Base-by-base conservation (phyloP, 2,888 invertebrate genomes). In the Oscheius sp. region DNA sequence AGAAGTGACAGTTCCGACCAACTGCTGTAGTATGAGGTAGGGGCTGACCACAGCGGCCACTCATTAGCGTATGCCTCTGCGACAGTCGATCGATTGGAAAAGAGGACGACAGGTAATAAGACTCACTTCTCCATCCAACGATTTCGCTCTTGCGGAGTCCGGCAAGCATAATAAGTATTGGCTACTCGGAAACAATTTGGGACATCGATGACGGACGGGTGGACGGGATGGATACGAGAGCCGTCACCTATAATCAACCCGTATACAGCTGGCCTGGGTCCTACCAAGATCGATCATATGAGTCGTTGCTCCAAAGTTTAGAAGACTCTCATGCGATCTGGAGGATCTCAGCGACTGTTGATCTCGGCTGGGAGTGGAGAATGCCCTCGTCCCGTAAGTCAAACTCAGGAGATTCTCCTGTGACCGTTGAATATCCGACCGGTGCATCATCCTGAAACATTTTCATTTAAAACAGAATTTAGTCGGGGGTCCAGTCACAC, bases 61-160 rank as follows among this genome's bases (percentile, higher is more conserved):
- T 66, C 66, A 66, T 66, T 66, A 66, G 63, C 43, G 21, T 12
- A 18, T 18, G 27, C 49, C 61, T 6, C n/a, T 13, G 29, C 23
- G 66, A 66, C 66, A 52, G 66, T 66, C 66, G 52, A 66, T 66
- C 66, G 66, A 66, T 66, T 29, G 52, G 45, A 41, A 16, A 23
- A 25, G 16, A 2, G 64, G 35, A n/a, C n/a, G 52, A 23, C 46
- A 53, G 55, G 55, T 41, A 59, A 9, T 6, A 9, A 66, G 58
- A 81, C 85, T 81, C 70, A 86, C 87, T 83, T 86, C 70, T 87
- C 85, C 72, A 88, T 83, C 88, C 88, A 88, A 64, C 86, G 81
- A 18, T 86, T 83, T 41, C 87, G 73, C 72, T 88, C 88, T 68
- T 84, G 78, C 6, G 84, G 81, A n/a, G 87, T 84, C 16, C 85